These are phyloP conservation scores for Perizoma flavofasciatum DNA, from an alignment of 2,888 invertebrate genomes.

Conservation along the genomic window DNA sequence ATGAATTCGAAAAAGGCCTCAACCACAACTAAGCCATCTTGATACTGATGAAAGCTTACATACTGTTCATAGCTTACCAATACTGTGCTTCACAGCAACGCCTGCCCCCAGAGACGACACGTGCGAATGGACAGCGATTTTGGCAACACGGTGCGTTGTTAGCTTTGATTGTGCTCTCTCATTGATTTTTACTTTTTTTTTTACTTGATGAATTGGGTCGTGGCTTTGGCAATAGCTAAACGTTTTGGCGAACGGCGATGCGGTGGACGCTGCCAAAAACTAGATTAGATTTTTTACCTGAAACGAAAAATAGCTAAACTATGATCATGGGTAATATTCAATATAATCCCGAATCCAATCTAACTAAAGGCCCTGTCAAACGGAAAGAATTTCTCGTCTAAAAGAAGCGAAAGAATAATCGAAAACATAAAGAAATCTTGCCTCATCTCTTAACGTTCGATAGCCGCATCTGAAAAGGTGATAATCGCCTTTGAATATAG, in stretches of 20 bases:
- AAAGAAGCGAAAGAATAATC: too few species aligned
- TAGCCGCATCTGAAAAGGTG: too few species aligned
- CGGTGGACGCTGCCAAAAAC: slow-evolving; percentile 28
- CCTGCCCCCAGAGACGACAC: slow-evolving; percentile 33
- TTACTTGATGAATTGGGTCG: slow-evolving; percentile 30
- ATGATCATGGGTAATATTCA: neutral
- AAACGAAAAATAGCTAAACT: neutral
- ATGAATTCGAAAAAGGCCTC: too few species aligned
- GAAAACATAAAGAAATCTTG: too few species aligned
- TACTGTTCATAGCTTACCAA: slow-evolving; percentile 3
- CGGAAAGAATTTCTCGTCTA: too few species aligned
- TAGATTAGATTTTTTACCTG: slow-evolving; percentile 30
- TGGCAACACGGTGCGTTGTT: slow-evolving; percentile 37
- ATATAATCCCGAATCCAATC: slow-evolving; percentile 18
- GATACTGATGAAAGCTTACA: neutral
- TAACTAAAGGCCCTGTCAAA: slow-evolving; percentile 5
- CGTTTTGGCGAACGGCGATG: slow-evolving; percentile 29
- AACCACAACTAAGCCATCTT: too few species aligned
- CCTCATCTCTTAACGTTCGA: too few species aligned
- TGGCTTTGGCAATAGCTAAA: slow-evolving; percentile 30
- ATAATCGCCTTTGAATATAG: too few species aligned
- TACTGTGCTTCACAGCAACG: slow-evolving; percentile 19
- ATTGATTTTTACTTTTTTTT: slow-evolving; percentile 36
- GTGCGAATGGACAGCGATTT: slow-evolving; percentile 36
- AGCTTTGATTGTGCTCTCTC: slow-evolving; percentile 40